Conservation (phyloP, 2,797 vertebrate species). For the Ispidina picta region DNA sequence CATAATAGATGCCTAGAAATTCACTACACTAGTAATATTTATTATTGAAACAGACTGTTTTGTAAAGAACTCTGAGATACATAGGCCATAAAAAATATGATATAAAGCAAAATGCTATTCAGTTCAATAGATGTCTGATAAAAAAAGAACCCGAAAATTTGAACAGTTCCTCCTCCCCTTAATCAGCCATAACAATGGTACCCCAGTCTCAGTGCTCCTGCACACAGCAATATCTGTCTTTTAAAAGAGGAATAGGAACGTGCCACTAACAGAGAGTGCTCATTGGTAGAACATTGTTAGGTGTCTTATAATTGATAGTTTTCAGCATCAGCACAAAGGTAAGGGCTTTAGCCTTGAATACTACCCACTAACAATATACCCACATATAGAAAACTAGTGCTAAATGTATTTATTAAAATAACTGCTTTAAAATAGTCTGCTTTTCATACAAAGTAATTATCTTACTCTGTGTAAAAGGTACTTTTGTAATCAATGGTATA, state of each 20-base stretch:
- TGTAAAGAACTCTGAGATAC: constrained; percentile 60
- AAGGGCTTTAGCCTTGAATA: constrained; percentile 74
- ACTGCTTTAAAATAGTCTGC: constrained; percentile 57
- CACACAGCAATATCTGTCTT: constrained; percentile 45
- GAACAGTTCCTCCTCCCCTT: constrained; percentile 63
- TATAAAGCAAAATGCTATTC: constrained; percentile 67
- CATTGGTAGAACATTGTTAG: constrained; percentile 68
- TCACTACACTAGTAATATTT: constrained; percentile 33
- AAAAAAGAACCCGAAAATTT: constrained; percentile 72
- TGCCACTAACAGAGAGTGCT: constrained; percentile 42
- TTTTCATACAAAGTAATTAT: constrained; percentile 66
- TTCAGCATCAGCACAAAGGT: constrained; percentile 63
- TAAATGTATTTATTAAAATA: constrained; percentile 70
- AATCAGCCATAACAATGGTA: constrained; percentile 57
- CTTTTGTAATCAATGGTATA: constrained; percentile 65
- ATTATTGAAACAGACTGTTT: constrained; percentile 50
- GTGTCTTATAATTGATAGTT: constrained; percentile 73
- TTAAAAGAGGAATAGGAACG: constrained; percentile 57
- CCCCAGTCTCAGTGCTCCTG: constrained; percentile 38
- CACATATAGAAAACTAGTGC: constrained; percentile 61
- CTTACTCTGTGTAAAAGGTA: constrained; percentile 59
- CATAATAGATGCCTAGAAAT: constrained; percentile 59
- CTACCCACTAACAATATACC: constrained; percentile 66
- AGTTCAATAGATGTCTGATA: constrained; percentile 56
- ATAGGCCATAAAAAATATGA: constrained; percentile 47